Evolutionary conservation across 1,140 invertebrate species (phyloP), one percentile per base, ranked within the genome.

Genomic region (Diachasma alloeum): DNA sequence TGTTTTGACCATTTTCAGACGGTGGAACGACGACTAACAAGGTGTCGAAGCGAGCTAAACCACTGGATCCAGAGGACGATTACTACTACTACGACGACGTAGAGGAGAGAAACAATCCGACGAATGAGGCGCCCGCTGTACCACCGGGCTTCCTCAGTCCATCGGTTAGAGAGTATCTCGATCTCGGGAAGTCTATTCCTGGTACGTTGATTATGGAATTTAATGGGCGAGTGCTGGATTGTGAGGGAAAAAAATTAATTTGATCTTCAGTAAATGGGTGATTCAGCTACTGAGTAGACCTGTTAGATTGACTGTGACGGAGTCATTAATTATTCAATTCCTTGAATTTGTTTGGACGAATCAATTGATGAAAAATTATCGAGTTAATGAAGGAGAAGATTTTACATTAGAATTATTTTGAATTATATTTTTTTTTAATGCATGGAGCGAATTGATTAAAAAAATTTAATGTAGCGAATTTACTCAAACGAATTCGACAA

Each of bases 181-280:
- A 96, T 89, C 91, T 96, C 68, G 95, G 95, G 78, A 95, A 95
- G 91, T 95, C 95, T 73, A 96, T 96, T 90, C 95, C 95, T 83
- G 95, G 95, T 96, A 91, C 90, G 90, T 90, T 85, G 84, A 89
- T 83, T 88, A 84, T 79, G 84, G 86, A 81, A 83, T 78, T 73
- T 22, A 36, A 26, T 48, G 13, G 44, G 4, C 31, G 24, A 8
- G 24, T 15, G 31, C 26, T 24, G 15, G 13, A 26, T 0, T 10
- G 3, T 0, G 26, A 66, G 8, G 19, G 10, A 42, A 42, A 44
- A 26, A 67, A 67, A 6, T 67, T 39, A 46, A 46, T 5, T 46
- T 46, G 1, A 46, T 46, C 3, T 46, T 46, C n/a, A 46, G 2
- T 46, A 11, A 46, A 4, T 63, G 17, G 36, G 31, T 10, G 4